phyloP scores from a whole-genome alignment of 2,113 vertebrate species.

The Pogonocichla stellata region DNA sequence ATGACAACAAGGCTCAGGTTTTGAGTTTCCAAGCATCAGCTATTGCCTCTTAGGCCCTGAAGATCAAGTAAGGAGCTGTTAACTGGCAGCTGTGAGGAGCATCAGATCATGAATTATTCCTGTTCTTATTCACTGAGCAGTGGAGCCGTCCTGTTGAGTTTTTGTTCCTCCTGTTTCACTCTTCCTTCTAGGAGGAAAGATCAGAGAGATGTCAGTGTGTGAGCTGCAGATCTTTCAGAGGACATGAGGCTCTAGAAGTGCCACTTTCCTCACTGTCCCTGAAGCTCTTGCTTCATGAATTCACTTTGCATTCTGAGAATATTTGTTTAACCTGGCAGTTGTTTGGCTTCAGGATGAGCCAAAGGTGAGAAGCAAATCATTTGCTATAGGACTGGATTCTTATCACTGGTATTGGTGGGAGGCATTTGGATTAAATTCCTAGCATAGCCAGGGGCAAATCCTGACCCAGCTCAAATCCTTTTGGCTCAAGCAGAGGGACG shows the following conservation, averaged over 20 bases:
- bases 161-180: conserved; percentile 12
- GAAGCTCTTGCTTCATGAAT: conserved; percentile 46
- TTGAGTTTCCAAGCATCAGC: not conserved
- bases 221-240: not conserved
- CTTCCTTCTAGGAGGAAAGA: not conserved
- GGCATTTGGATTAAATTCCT: conserved; percentile 35
- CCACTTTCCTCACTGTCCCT: not conserved
- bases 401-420: not conserved
- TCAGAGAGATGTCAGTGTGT: not conserved
- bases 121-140: not conserved
- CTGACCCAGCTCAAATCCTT: conserved; percentile 13
- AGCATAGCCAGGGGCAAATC: conserved; percentile 18
- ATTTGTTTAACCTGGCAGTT: conserved; percentile 70
- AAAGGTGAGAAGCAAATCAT: conserved; percentile 67
- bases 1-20: not conserved
- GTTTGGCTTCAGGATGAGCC: conserved; percentile 65
- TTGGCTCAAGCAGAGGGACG: not conserved
- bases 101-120: conserved; percentile 5
- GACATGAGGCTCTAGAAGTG: not conserved
- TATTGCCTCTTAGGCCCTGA: not conserved
- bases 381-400: conserved; percentile 31
- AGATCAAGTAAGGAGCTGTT: not conserved
- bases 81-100: not conserved
- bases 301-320: conserved; percentile 40
- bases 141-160: not conserved